Evolutionary conservation across 1,140 invertebrate species (phyloP).

Genomic region (Ceratitis capitata): DNA sequence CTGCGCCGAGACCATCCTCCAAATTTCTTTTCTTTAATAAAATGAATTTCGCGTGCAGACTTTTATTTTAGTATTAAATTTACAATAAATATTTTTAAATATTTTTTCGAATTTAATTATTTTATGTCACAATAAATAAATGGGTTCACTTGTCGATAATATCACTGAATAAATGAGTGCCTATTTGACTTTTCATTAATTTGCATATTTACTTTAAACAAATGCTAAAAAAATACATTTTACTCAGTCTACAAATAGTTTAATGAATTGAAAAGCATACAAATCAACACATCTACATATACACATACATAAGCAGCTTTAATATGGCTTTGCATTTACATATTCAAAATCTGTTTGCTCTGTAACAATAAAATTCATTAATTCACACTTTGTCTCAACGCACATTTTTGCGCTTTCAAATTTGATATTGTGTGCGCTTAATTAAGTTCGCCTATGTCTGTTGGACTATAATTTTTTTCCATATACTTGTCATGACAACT

Average conservation of each 20-base stretch:
- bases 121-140: constrained; percentile 9
- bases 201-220: neutral
- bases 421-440: constrained; percentile 1
- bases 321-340: neutral
- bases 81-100: neutral
- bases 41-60: no score
- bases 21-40: no score
- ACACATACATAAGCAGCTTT: no score
- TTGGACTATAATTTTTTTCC: neutral
- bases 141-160: neutral
- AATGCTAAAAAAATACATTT: no score
- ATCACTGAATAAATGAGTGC: neutral
- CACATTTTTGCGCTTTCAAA: neutral
- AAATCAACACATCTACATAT: no score
- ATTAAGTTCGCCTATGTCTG: constrained; percentile 15
- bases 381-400: neutral
- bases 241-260: no score
- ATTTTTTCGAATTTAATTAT: neutral
- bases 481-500: neutral
- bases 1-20: no score
- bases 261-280: neutral
- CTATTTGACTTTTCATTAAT: constrained; percentile 15
- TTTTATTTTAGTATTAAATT: no score
- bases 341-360: constrained; percentile 20
- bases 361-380: constrained; percentile 5